Base-by-base conservation (phyloP, 2,888 invertebrate species). In the Carpatolechia fugitivella region DNA sequence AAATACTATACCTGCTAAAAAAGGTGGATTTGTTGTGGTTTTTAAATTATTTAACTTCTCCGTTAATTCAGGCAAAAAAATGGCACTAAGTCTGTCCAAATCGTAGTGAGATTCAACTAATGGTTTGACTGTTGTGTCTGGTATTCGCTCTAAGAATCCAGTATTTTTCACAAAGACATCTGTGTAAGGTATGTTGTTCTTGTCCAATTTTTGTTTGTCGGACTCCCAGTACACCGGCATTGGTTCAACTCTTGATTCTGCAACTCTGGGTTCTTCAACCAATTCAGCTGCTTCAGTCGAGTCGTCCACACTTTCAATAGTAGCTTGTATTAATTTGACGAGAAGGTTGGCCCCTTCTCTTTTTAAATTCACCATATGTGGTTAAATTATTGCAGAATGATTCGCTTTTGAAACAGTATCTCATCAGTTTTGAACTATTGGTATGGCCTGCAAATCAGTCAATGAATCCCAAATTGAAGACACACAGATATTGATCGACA, bases 361-460 rank as follows among this genome's bases (percentile, higher is more conserved):
- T 75, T 77, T 75, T 76, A 77, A 68, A 80, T 82, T 78, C 80
- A 85, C 82, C 90, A 90, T 90, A 88, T 78, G 88, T 85, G 74
- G 79, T 71, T 72, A 76, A 61, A 73, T 69, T 70, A 65, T 70
- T 71, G 66, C 70, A 75, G 75, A 76, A 72, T 77, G 69, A 76
- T 78, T 82, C 76, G 74, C 82, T 80, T 82, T 82, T 76, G 76
- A 82, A 75, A 80, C 73, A 71, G 75, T 67, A 71, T 80, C 66
- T 79, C 79, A 85, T 83, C 80, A 76, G 78, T 76, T 80, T 80
- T 75, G 72, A 75, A 75, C 76, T 73, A 78, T 85, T 82, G 77
- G 72, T 82, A 87, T 87, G 81, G 84, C 91, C 91, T 91, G 91
- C 72, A 90, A 90, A 89, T 87, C 81, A 88, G 82, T 86, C 83